These are phyloP conservation scores for Thymallus thymallus DNA, from an alignment of 2,113 vertebrate genomes.

Conservation along the genomic window DNA sequence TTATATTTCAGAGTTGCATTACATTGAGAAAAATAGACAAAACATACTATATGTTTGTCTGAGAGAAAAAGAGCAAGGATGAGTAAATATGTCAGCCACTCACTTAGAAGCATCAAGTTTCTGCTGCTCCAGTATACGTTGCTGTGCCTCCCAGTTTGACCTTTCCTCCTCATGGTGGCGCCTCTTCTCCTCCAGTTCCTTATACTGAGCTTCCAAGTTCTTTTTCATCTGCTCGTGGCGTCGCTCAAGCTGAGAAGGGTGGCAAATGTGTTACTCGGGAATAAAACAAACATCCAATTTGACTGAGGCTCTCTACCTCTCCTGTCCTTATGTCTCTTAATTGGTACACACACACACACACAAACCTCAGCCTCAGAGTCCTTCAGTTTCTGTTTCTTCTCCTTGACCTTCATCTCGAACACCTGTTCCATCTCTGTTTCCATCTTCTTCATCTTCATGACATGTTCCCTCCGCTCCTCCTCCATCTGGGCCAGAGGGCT, in stretches of 20 bases:
- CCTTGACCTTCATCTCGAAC: slow-evolving; percentile 83
- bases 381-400: slow-evolving; percentile 83
- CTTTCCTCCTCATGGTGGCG: slow-evolving; percentile 76
- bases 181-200: slow-evolving; percentile 80
- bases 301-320: background rate
- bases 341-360: slow-evolving; percentile 3
- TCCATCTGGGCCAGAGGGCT: slow-evolving; percentile 83
- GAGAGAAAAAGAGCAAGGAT: background rate
- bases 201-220: slow-evolving; percentile 81
- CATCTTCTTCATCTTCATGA: slow-evolving; percentile 85
- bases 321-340: slow-evolving; percentile 5
- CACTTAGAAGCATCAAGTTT: slow-evolving; percentile 80
- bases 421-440: slow-evolving; percentile 83
- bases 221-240: slow-evolving; percentile 81
- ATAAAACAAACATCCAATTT: background rate
- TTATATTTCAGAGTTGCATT: background rate
- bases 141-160: slow-evolving; percentile 76
- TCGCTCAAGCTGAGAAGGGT: slow-evolving; percentile 69
- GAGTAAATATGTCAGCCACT: slow-evolving; percentile 34
- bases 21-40: background rate
- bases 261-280: background rate
- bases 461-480: slow-evolving; percentile 79
- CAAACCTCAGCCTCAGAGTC: slow-evolving; percentile 80
- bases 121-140: slow-evolving; percentile 80
- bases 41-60: background rate